A percentile compares a stretch with the other conserved stretches of the same genome.
Evolutionary conservation across 2,113 vertebrate genomes (phyloP).

Genomic region (Uria lomvia): DNA sequence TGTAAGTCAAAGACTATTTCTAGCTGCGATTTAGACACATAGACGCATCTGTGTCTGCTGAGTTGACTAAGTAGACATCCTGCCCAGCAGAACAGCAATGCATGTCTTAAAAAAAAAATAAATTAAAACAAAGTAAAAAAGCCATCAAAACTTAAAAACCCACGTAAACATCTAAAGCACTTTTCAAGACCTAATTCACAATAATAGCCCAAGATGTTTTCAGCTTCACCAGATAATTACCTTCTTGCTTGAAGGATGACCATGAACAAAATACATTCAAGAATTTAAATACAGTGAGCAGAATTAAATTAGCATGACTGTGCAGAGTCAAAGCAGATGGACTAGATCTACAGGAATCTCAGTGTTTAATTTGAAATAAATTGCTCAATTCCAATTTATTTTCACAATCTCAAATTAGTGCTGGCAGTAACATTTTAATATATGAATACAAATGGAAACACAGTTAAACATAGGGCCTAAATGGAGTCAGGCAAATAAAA

Average conservation of each 20-base stretch:
- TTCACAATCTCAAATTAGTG: not conserved
- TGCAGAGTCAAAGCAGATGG: not conserved
- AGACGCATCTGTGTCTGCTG: not conserved
- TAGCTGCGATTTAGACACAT: not conserved
- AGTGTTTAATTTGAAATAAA: slow-evolving; percentile 26
- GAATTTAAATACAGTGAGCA: not conserved
- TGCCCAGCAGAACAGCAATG: not conserved
- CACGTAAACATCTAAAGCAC: not conserved
- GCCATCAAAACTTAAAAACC: not conserved
- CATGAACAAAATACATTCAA: not conserved
- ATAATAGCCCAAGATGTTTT: not conserved
- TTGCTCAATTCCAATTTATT: not conserved
- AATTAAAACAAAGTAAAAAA: not conserved
- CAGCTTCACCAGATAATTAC: not conserved
- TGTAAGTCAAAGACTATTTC: not conserved
- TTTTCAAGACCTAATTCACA: not conserved
- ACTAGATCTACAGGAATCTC: not conserved
- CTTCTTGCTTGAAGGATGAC: not conserved
- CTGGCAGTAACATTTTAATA: not conserved
- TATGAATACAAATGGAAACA: not conserved
- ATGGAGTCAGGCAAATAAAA: not conserved
- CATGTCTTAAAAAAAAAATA: not conserved
- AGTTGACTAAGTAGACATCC: not conserved
- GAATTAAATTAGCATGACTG: not conserved
- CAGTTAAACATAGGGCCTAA: not conserved